Base-by-base conservation (phyloP, 2,888 invertebrate genomes). In the Phragmatobia fuliginosa region DNA sequence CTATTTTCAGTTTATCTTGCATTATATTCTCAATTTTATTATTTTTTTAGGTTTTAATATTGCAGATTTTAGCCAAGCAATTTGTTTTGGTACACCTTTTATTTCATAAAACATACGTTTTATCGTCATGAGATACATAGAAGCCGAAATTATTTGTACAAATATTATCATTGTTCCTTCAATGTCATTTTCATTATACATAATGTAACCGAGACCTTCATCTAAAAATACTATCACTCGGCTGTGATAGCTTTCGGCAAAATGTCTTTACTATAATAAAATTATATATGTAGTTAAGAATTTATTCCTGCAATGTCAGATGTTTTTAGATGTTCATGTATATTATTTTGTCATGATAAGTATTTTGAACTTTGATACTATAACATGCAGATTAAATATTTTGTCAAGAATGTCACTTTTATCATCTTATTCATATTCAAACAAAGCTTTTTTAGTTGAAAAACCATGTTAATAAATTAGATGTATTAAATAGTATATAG, bases 121-220 rank as follows among this genome's bases (percentile, higher is more conserved):
- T 36, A 14, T 7, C 16, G 4, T 16, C 89, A 14, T 56, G 21
- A 31, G 52, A 31, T 28, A 38, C 28, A 25, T 56, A 11, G 32
- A n/a, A 31, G 3, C 38, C 25, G 32, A 32, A 8, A 66, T 18
- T 32, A 73, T 63, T 18, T 67, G 69, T 62, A 70, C 60, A 62
- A 72, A 75, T 72, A 72, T 63, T 66, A 52, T 69, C 31, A 67
- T 78, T 74, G 76, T 73, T 77, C 75, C 63, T 76, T 76, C 88
- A 91, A 90, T 91, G 90, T 89, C 90, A 85, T 81, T 81, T 87
- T 86, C 81, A 88, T 90, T 88, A 87, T 75, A 82, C 78, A 78
- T 78, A 79, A 81, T 85, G 83, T 88, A 88, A 87, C 89, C 87
- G 83, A 93, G 92, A 94, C 94, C 94, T 94, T 94, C 93, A 79